Conservation (phyloP, 2,888 invertebrate genomes). For the Brassicogethes aeneus region DNA sequence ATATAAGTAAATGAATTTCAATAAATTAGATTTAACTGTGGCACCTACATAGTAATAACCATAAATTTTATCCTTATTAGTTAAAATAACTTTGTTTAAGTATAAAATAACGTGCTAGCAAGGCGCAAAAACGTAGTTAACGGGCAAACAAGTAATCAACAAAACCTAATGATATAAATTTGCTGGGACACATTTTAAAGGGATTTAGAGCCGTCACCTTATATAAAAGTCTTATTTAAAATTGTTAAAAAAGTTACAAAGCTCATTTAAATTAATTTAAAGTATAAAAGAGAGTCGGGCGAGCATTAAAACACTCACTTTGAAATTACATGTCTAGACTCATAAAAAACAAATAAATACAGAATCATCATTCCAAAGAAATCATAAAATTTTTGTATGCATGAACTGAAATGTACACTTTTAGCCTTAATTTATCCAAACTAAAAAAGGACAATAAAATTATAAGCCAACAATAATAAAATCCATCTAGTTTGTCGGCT, state of each 20-base stretch:
- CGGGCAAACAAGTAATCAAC: neutral
- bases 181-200: neutral
- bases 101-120: too few species aligned
- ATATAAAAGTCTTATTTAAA: neutral
- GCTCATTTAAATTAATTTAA: neutral
- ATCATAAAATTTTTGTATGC: slow-evolving; percentile 1
- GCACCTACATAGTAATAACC: too few species aligned
- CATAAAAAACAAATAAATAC: neutral
- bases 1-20: too few species aligned
- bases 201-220: neutral
- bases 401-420: too few species aligned
- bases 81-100: too few species aligned
- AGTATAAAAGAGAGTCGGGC: neutral
- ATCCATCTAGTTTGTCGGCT: too few species aligned
- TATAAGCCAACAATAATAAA: too few species aligned
- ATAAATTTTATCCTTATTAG: too few species aligned
- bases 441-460: too few species aligned
- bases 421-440: too few species aligned
- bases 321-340: neutral
- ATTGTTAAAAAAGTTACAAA: neutral
- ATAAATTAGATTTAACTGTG: too few species aligned
- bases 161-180: neutral
- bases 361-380: neutral
- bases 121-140: too few species aligned
- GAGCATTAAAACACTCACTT: neutral